Evolutionary conservation across 1,140 invertebrate genomes (phyloP), one percentile per base, ranked within the genome.

Genomic region (Odontomachus brunneus): DNA sequence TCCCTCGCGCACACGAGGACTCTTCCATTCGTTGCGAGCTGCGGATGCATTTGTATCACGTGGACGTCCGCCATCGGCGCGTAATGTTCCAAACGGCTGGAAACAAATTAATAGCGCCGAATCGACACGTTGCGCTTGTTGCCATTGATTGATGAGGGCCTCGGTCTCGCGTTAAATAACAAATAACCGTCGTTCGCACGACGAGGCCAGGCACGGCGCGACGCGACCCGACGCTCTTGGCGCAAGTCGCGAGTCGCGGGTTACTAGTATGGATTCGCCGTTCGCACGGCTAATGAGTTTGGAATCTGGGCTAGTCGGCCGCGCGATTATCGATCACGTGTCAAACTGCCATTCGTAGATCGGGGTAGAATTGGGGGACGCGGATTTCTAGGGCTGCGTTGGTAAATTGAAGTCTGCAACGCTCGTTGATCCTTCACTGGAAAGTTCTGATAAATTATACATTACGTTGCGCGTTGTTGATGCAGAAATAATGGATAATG

Each of bases 301-400:
- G 51, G 65, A 80, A 80, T 80, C 75, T 71, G 51, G 65, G 75
- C 75, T 80, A 80, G 33, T 71, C 51, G 75, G 75, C 24, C 75
- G 51, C 75, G 51, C 65, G 65, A 80, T 80, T 80, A 80, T 80
- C 65, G 75, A 80, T 80, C 75, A 80, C 75, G n/a, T 29, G 75
- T 80, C 75, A 80, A 71, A 71, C 65, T 71, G 75, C 33, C 65
- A 71, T 80, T 80, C 57, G 51, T 80, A 55, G 75, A 80, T 80
- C 65, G 65, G 29, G 63, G 53, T 63, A 55, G 51, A 55, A 71
- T 57, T 17, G 65, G 3, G 33, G 9, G 22, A 80, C 44, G 29
- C n/a, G 26, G 65, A n/a, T 65, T 75, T 53, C 38, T 55, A 29
- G 26, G 15, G 65, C 22, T 59, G 29, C 51, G 29, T 55, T 26